Evolutionary conservation across 2,113 vertebrate species (phyloP), one percentile per base, ranked within the genome.

Genomic region (Cranoglanis bouderius): DNA sequence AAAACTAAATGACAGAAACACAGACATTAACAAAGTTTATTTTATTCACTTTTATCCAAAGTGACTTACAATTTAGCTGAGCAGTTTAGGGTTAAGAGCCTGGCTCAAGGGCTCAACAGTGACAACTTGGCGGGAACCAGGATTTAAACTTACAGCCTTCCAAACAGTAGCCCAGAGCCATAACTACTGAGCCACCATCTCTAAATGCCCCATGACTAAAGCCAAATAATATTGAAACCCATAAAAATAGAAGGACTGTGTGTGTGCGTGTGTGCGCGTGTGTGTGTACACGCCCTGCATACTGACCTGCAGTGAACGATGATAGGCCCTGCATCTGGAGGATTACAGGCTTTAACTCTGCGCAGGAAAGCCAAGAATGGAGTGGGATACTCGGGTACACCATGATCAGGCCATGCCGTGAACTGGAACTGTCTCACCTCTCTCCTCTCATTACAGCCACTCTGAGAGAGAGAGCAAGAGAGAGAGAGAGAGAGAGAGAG

Each of bases 381-480:
- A 0, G 98, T 99, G 8, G 98, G 98, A 88, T 99, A 99, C 91
- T 99, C 98, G 0, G 98, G 98, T 0, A 99, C 98, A 0, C 98
- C 98, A 0, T 99, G 98, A 92, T 99, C 98, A 0, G 98, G 98
- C 98, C 98, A 99, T 0, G 97, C 97, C 0, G 98, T 99, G 94
- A 99, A 99, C 96, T 99, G 98, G 96, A 99, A 99, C 95, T 99
- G 98, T 43, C 98, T 97, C 19, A 99, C 98, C 91, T 99, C 98
- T 2, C 98, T 93, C 89, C 98, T 97, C 94, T 99, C 98, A 0
- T 97, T 99, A 91, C 95, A 97, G 82, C 98, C 98, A 0, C 96
- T 98, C 98, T 99, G 94, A 51, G 40, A 32, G 12, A 49, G 43
- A n/a, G 53, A 59, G 14, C 46, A 6, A 84, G 32, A 67, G 5